phyloP scores from a whole-genome alignment of 2,888 invertebrate species.

The Meteorus cinctellus region DNA sequence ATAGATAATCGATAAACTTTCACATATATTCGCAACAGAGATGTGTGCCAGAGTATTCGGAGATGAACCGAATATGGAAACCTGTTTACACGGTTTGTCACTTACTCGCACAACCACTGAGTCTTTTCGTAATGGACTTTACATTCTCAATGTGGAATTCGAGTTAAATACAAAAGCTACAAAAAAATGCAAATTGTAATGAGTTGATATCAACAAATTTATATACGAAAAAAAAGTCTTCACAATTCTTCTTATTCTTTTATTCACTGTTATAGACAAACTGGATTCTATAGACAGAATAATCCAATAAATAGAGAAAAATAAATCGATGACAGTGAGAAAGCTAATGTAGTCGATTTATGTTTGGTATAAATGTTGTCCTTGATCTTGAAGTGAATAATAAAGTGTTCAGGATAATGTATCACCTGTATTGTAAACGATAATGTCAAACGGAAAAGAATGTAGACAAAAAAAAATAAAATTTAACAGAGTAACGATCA shows the following conservation, averaged over 20 bases:
- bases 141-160: constrained; percentile 12
- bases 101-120: constrained; percentile 33
- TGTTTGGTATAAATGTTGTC: constrained; percentile 57
- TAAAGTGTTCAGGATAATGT: constrained; percentile 43
- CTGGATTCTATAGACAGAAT: background rate
- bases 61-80: constrained; percentile 48
- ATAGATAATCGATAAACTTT: constrained; percentile 35
- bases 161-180: background rate
- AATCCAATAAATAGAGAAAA: background rate
- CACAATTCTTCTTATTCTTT: background rate
- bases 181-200: constrained; percentile 11
- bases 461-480: background rate
- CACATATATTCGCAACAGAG: constrained; percentile 14
- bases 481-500: no score
- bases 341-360: constrained; percentile 34
- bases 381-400: constrained; percentile 70
- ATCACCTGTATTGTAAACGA: constrained; percentile 49
- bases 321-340: constrained; percentile 5
- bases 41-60: background rate
- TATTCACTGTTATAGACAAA: background rate
- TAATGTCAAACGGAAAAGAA: background rate
- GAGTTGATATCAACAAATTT: background rate
- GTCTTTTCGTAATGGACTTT: constrained; percentile 10
- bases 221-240: background rate
- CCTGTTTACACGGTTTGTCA: constrained; percentile 49